Evolutionary conservation across 2,797 vertebrate species (phyloP).

Genomic region (Tinamus major): DNA sequence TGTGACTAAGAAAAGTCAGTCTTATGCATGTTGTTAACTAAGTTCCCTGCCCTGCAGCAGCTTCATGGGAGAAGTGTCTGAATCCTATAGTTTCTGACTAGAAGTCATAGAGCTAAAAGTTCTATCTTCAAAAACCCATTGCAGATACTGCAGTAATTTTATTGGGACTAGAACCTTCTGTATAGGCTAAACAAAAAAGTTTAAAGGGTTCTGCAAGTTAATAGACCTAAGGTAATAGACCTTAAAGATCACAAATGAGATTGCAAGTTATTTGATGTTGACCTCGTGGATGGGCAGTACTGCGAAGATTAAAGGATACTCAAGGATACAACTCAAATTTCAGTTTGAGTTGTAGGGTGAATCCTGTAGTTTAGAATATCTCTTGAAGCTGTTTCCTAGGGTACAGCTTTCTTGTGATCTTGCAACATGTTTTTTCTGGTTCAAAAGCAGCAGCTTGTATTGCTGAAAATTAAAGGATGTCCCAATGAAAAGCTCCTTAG

Average conservation of each 20-base stretch:
- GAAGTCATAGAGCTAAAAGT: background rate
- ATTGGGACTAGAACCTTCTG: background rate
- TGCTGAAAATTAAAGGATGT: conserved; percentile 11
- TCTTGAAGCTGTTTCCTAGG: background rate
- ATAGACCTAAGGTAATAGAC: background rate
- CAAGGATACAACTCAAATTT: background rate
- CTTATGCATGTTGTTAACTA: background rate
- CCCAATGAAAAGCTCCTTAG: conserved; percentile 40
- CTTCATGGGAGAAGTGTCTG: background rate
- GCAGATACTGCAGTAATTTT: background rate
- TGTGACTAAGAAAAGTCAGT: background rate
- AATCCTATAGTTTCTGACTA: background rate
- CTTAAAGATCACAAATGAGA: background rate
- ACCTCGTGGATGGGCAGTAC: background rate
- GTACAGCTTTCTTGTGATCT: background rate
- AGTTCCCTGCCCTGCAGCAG: background rate
- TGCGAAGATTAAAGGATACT: background rate
- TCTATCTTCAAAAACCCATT: background rate
- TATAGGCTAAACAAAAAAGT: background rate
- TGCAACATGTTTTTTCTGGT: background rate
- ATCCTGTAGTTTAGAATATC: background rate
- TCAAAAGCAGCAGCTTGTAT: conserved; percentile 36
- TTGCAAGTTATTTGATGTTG: background rate
- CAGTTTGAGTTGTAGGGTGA: background rate
- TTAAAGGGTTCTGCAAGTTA: background rate